Conservation (phyloP, 2,113 vertebrate species). For the Gyps fulvus region DNA sequence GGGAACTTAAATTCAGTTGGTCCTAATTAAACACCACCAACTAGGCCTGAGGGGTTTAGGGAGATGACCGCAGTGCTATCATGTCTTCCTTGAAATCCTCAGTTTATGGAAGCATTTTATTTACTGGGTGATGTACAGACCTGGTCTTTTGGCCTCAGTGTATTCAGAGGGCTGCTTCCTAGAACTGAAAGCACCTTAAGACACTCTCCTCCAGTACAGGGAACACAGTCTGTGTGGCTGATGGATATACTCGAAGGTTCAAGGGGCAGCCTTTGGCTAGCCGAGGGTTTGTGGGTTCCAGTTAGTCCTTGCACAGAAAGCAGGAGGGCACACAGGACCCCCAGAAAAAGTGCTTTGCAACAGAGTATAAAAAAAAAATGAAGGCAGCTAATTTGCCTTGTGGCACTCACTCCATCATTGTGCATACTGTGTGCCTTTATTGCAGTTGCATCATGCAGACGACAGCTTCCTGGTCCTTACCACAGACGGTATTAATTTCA, state of each 20-base stretch:
- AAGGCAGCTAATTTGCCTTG: not conserved
- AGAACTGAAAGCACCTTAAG: not conserved
- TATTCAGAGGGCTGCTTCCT: not conserved
- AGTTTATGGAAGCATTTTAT: not conserved
- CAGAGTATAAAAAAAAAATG: not conserved
- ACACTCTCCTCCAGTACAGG: not conserved
- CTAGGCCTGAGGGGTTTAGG: not conserved
- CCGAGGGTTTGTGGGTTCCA: not conserved
- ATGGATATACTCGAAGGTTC: not conserved
- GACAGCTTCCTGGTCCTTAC: constrained; percentile 95
- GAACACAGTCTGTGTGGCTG: not conserved
- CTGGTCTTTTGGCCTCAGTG: not conserved
- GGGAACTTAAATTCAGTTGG: not conserved
- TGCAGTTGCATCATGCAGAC: constrained; percentile 85
- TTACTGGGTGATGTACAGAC: not conserved
- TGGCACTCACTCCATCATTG: not conserved
- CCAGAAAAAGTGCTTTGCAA: not conserved
- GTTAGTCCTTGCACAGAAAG: not conserved
- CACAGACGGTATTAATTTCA: constrained; percentile 96
- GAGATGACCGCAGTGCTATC: not conserved
- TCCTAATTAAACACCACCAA: not conserved
- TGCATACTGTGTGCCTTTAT: not conserved
- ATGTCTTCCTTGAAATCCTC: not conserved
- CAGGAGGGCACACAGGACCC: not conserved
- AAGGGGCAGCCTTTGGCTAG: not conserved